Percentiles rank a stretch among this genome's conserved stretches.
Evolutionary conservation across 1,140 invertebrate genomes (phyloP).

Genomic region (Apocrypta bakeri): DNA sequence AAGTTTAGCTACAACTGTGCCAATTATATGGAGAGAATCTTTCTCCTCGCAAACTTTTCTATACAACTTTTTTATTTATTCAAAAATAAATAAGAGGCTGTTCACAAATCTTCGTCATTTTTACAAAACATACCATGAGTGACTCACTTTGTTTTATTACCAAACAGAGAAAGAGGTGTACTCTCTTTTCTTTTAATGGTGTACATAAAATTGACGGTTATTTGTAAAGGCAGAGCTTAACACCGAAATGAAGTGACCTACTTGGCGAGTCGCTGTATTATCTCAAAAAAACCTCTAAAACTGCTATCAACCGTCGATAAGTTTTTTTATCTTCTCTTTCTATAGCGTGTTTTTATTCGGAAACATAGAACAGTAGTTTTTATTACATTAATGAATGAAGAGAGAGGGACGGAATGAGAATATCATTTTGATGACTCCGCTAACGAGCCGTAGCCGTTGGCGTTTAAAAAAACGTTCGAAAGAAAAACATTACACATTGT

Average conservation of each 20-base stretch:
- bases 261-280: not conserved
- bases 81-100: too few relatives aligned
- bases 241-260: not conserved
- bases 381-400: not conserved
- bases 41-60: too few relatives aligned
- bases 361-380: constrained; percentile 2
- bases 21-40: too few relatives aligned
- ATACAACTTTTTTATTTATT: too few relatives aligned
- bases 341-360: not conserved
- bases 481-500: not conserved
- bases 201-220: too few relatives aligned
- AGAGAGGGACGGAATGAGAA: not conserved
- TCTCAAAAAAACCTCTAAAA: not conserved
- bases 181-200: not conserved
- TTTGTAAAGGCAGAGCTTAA: too few relatives aligned
- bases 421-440: not conserved
- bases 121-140: not conserved
- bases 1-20: too few relatives aligned
- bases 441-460: not conserved
- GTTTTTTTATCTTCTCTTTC: not conserved
- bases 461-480: not conserved
- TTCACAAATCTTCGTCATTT: not conserved
- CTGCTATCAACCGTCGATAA: not conserved
- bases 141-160: too few relatives aligned
- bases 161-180: too few relatives aligned